Evolutionary conservation across 2,113 vertebrate species (phyloP).

Genomic region (Salvelinus fontinalis): DNA sequence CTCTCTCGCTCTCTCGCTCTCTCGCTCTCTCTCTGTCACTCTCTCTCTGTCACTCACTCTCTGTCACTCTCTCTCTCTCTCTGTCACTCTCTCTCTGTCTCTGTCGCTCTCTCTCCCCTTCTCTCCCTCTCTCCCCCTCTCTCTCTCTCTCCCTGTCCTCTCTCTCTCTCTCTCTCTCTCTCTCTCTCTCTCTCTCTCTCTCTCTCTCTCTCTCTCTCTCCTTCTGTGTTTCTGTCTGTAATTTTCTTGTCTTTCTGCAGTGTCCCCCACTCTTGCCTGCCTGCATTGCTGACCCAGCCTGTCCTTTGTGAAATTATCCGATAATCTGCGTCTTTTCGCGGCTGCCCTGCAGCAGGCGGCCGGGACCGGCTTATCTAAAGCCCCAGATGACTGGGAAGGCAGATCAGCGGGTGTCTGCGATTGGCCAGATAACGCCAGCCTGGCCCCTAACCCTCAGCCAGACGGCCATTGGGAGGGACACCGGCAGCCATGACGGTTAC

Average conservation of each 20-base stretch:
- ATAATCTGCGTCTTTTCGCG: slow-evolving; percentile 34
- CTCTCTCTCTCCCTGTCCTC: too few relatives aligned
- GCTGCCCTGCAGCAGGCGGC: not conserved
- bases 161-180: not conserved
- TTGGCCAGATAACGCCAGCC: slow-evolving; percentile 41
- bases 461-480: slow-evolving; percentile 3
- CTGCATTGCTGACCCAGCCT: slow-evolving; percentile 26
- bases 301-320: slow-evolving; percentile 41
- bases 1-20: too few relatives aligned
- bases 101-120: fast-evolving
- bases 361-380: slow-evolving; percentile 47
- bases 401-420: slow-evolving; percentile 35
- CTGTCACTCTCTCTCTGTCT: too few relatives aligned
- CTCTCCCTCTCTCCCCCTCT: too few relatives aligned
- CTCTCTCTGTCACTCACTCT: too few relatives aligned
- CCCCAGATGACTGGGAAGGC: slow-evolving; percentile 45
- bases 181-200: too few relatives aligned
- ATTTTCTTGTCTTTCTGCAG: too few relatives aligned
- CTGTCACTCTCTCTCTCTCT: too few relatives aligned
- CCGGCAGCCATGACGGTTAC: slow-evolving; percentile 10
- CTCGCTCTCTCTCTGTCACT: too few relatives aligned
- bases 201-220: too few relatives aligned
- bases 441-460: slow-evolving; percentile 41
- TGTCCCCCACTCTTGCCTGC: not conserved
- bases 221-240: too few relatives aligned